Base-by-base conservation (phyloP, 2,113 vertebrate genomes). In the Periophthalmus modestus region DNA sequence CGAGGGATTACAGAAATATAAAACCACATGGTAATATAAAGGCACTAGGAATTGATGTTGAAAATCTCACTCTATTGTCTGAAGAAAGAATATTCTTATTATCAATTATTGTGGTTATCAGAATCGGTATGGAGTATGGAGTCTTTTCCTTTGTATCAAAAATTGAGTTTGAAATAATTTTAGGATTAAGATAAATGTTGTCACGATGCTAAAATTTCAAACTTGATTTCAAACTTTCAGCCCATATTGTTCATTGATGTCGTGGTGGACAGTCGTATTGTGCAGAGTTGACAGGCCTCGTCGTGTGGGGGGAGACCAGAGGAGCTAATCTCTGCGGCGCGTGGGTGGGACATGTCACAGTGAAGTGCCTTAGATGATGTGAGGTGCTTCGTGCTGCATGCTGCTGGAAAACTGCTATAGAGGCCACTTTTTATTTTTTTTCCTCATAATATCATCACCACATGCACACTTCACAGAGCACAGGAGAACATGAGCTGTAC, bases 261-360 rank as follows among this genome's bases (percentile, higher is more conserved):
- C 43, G 36, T 36, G 70, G 19, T 21, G n/a, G 6, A 61, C 13
- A 34, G 58, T 21, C 4, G 50, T 62, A 48, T 62, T 39, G 34
- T 73, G 72, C 62, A 72, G 55, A 75, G 71, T 13, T 75, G 74
- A 71, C 82, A 80, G 80, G 73, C 66, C 39, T 59, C 61, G 72
- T 77, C 59, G 36, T 75, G 81, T n/a, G 74, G 85, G 73, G 39
- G 68, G 72, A 63, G 82, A 84, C 78, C 80, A 84, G 85, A 73
- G 76, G 57, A 85, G 82, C 87, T 89, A 89, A 88, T 87, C n/a
- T 86, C 82, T 89, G 87, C 80, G 66, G 16, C 75, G 86, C 65
- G 86, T 89, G 84, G 83, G 90, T 50, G 80, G 87, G 78, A 81
- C 85, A 80, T 89, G 82, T 85, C 78, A 79, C 66, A 14, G 75